Conservation (phyloP, 2,888 invertebrate genomes). For the Eledona agricola region DNA sequence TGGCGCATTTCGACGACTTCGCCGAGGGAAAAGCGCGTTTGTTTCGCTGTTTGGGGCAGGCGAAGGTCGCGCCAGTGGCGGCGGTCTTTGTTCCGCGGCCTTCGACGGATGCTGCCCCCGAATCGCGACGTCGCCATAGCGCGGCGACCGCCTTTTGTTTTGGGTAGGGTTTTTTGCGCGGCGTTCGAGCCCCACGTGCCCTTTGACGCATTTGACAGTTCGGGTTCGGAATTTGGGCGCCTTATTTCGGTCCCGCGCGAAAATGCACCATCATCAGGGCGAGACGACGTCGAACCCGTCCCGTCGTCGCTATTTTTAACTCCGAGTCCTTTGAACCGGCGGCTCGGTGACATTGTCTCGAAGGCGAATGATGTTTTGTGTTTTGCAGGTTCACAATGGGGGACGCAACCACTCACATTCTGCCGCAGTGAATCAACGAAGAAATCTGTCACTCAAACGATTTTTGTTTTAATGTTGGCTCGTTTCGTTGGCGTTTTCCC, state of each 20-base stretch:
- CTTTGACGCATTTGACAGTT: slow-evolving; percentile 15
- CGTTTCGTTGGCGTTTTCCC: slow-evolving; percentile 32
- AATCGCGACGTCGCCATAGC: no score
- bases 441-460: slow-evolving; percentile 19
- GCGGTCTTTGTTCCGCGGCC: background rate
- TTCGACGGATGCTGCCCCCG: no score
- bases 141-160: background rate
- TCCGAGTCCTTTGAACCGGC: slow-evolving; percentile 32
- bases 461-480: slow-evolving; percentile 38
- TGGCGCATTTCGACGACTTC: slow-evolving; percentile 42
- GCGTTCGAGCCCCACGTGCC: slow-evolving; percentile 23
- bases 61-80: background rate
- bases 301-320: slow-evolving; percentile 34
- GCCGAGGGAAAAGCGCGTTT: background rate
- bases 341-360: slow-evolving; percentile 18
- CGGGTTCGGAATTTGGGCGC: slow-evolving; percentile 3
- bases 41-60: no score
- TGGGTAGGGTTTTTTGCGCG: slow-evolving; percentile 8
- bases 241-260: slow-evolving; percentile 10
- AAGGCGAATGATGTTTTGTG: slow-evolving; percentile 22
- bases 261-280: slow-evolving; percentile 25
- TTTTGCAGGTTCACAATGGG: slow-evolving; percentile 58
- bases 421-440: slow-evolving; percentile 48
- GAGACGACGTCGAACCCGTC: slow-evolving; percentile 20
- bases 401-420: slow-evolving; percentile 48